Evolutionary conservation across 2,888 invertebrate genomes (phyloP), one percentile per base, ranked within the genome.

Genomic region (Drosophila nr. fundita): DNA sequence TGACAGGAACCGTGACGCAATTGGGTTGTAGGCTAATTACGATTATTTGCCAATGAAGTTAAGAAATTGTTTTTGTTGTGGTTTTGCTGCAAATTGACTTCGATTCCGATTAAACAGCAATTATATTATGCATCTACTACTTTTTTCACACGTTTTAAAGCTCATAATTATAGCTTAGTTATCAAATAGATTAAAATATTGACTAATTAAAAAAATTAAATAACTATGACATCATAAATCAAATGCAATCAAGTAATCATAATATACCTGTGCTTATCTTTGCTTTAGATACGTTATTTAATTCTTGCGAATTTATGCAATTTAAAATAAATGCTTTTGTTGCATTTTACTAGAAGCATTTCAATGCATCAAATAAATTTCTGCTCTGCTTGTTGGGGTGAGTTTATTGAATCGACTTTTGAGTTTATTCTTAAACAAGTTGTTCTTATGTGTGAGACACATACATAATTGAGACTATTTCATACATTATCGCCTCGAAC

Each of bases 391-490:
- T 5, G 1, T 27, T 24, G 48, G 50, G 30, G 21, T 18, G n/a
- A 24, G 5, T 38, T 29, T 57, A 21, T 24, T 30, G 42, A 30
- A 18, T 10, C 4, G n/a, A 29, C 13, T 29, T 8, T 30, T 38
- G n/a, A 49, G 21, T 32, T 24, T 36, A 21, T 38, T 66, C 2
- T 24, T 24, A 10, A 48, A 5, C 30, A 18, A 29, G 24, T 21
- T 38, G 4, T 18, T 7, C 5, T 52, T 24, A 45, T 40, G 32
- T 24, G 45, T 10, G 8, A 15, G 15, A 45, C 4, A 18, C 11
- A 15, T 27, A 15, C 21, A 45, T 54, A 64, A 65, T 54, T 65
- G 21, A 59, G 52, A 32, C 42, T 42, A 55, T 60, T 70, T 55
- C 21, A 32, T 32, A 55, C 40, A 38, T 53, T 49, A 53, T 34